Conservation (phyloP, 1,140 invertebrate genomes). For the Conus ventricosus region DNA sequence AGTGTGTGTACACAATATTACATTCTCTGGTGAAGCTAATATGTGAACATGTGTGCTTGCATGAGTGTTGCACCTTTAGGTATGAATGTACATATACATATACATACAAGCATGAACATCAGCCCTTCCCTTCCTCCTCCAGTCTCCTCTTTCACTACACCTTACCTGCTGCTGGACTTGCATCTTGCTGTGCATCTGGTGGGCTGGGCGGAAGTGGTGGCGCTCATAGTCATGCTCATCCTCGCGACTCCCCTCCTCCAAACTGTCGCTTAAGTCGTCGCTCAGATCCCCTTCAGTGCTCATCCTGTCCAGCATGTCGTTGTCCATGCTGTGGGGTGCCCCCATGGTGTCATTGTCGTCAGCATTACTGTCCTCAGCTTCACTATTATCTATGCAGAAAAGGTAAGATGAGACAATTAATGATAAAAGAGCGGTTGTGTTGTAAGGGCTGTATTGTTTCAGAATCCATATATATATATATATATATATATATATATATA, state of each 20-base stretch:
- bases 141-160: no score
- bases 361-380: no score
- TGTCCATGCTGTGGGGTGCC: conserved; percentile 3
- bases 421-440: no score
- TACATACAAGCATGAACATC: background rate
- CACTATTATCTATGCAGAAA: no score
- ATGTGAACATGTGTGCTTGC: no score
- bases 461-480: no score
- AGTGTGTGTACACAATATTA: no score
- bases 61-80: no score
- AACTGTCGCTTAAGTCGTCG: conserved; percentile 3
- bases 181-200: conserved; percentile 39
- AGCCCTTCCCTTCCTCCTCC: background rate
- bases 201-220: conserved; percentile 34
- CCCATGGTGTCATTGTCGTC: background rate
- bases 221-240: conserved; percentile 39
- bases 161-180: conserved; percentile 38
- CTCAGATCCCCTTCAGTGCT: conserved; percentile 5
- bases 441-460: no score
- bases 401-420: no score
- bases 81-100: background rate
- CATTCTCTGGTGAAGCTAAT: no score
- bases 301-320: background rate
- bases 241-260: conserved; percentile 20
- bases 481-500: no score